Conservation (phyloP, 2,797 vertebrate species). For the Hypotaenidia philippensis region DNA sequence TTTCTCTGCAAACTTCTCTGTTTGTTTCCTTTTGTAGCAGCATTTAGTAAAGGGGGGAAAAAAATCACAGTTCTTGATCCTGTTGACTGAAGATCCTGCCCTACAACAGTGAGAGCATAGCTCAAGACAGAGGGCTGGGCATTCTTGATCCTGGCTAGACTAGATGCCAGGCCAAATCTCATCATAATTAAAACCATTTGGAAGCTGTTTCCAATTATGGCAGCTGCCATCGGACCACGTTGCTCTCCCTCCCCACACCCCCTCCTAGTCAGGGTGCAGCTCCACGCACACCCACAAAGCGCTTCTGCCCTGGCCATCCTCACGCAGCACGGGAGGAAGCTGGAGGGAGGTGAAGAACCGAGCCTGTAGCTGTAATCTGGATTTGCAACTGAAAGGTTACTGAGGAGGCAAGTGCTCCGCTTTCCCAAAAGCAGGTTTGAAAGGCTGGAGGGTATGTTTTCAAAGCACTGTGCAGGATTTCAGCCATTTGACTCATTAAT, state of each 20-base stretch:
- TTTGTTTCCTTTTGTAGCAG: neutral
- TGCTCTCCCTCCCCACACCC: neutral
- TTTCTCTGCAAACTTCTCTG: neutral
- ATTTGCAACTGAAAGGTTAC: neutral
- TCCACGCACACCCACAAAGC: fast-evolving
- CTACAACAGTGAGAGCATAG: neutral
- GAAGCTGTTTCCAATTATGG: slow-evolving; percentile 22
- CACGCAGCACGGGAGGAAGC: neutral
- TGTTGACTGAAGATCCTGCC: neutral
- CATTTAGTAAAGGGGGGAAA: neutral
- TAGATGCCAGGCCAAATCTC: slow-evolving; percentile 18
- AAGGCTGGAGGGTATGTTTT: slow-evolving; percentile 44
- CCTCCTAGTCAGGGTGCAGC: neutral
- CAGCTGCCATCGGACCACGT: neutral
- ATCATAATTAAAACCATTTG: slow-evolving; percentile 35
- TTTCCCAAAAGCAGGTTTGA: slow-evolving; percentile 47
- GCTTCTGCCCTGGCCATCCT: neutral
- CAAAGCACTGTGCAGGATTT: slow-evolving; percentile 46
- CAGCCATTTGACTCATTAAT: slow-evolving; percentile 51
- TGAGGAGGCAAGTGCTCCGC: slow-evolving; percentile 16
- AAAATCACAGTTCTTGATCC: neutral
- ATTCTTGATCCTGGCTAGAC: neutral
- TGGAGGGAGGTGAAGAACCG: fast-evolving
- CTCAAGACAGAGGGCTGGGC: neutral
- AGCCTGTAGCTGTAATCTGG: neutral